These are phyloP conservation scores for Xestia sexstrigata DNA, from an alignment of 2,888 invertebrate species.

Conservation along the genomic window DNA sequence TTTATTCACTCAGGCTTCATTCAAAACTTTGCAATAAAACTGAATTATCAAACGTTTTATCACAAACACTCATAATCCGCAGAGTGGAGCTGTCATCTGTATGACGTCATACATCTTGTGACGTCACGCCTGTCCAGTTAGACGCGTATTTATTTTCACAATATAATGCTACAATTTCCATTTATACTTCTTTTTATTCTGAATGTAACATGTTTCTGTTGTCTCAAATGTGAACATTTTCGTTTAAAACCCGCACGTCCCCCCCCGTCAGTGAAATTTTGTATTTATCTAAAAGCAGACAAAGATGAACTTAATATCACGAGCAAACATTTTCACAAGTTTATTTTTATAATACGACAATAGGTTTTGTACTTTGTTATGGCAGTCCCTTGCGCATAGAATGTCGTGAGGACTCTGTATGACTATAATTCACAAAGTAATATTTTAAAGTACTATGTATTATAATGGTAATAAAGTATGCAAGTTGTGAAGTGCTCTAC, in stretches of 20 bases:
- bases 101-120: conserved; percentile 8
- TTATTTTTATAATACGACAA: not conserved
- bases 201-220: not conserved
- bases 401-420: not conserved
- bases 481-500: not conserved
- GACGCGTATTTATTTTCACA: not conserved
- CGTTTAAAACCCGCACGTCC: not conserved
- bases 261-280: not conserved
- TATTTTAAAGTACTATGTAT: not conserved
- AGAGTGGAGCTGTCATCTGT: not conserved
- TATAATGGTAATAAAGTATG: not conserved
- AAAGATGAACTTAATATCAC: not conserved
- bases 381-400: not conserved
- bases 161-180: not conserved
- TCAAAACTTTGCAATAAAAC: not conserved
- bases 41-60: not conserved
- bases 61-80: not conserved
- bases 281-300: not conserved
- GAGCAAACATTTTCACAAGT: not conserved
- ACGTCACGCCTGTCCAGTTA: conserved; percentile 16
- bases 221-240: not conserved
- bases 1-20: too few relatives aligned
- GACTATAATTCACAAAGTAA: not conserved
- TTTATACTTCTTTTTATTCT: not conserved
- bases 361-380: not conserved